Evolutionary conservation across 2,888 invertebrate species (phyloP).

Genomic region (Andrena fulva): DNA sequence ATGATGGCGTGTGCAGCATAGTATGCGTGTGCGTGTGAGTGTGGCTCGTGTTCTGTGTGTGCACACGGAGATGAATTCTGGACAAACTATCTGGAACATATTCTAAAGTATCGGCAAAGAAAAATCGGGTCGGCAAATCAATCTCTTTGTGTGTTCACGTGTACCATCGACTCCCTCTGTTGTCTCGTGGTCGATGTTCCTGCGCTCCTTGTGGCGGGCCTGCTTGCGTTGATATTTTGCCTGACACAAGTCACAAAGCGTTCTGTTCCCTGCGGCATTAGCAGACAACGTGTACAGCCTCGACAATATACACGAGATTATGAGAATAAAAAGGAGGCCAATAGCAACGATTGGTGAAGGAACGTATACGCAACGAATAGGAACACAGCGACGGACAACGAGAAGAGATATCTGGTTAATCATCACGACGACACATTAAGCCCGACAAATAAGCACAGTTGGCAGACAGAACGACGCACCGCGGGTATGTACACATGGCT

Average conservation of each 20-base stretch:
- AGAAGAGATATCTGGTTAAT: constrained; percentile 40
- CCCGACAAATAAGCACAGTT: constrained; percentile 41
- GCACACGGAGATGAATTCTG: constrained; percentile 42
- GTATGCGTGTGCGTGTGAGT: constrained; percentile 14
- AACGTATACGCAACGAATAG: constrained; percentile 19
- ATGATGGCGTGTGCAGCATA: neutral
- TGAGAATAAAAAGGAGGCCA: constrained; percentile 20
- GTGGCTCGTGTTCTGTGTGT: constrained; percentile 30
- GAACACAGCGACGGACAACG: constrained; percentile 37
- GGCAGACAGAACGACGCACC: constrained; percentile 24
- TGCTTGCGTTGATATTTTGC: constrained; percentile 90
- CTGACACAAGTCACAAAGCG: constrained; percentile 94
- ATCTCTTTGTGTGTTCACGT: constrained; percentile 64
- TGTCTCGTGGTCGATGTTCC: constrained; percentile 79
- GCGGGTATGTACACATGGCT: constrained; percentile 8
- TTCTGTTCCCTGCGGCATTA: constrained; percentile 93
- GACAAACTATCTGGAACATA: constrained; percentile 60
- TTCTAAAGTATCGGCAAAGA: constrained; percentile 49
- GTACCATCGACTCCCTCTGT: constrained; percentile 86
- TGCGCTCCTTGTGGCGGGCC: constrained; percentile 87
- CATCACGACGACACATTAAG: constrained; percentile 52
- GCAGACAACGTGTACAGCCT: constrained; percentile 74
- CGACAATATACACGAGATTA: constrained; percentile 41
- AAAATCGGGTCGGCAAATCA: constrained; percentile 51
- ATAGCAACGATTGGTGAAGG: constrained; percentile 45